Percentiles rank a stretch among this genome's conserved stretches.
Conservation (phyloP, 2,888 invertebrate species). For the Drosophila quasianomalipes region DNA sequence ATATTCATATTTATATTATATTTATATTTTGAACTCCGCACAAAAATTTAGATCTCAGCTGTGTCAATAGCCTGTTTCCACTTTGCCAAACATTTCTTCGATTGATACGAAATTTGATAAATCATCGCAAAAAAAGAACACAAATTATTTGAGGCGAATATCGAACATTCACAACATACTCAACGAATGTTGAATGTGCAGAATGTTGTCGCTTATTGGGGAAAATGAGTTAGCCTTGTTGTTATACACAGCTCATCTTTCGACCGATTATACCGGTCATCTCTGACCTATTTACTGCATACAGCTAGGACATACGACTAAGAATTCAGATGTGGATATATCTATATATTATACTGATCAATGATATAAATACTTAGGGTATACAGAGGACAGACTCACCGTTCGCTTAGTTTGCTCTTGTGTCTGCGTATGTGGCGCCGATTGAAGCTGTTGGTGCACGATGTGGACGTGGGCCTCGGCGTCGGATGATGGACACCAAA, state of each 20-base stretch:
- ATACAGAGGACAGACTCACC: constrained; percentile 70
- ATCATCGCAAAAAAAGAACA: not conserved
- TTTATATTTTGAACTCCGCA: not conserved
- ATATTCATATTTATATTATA: too few species aligned
- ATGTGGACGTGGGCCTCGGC: constrained; percentile 84
- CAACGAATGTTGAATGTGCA: not conserved
- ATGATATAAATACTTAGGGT: not conserved
- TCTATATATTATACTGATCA: not conserved
- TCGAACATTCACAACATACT: not conserved
- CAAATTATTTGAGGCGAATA: not conserved
- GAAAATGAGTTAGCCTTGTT: not conserved
- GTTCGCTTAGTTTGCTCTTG: constrained; percentile 85
- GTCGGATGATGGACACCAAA: constrained; percentile 78
- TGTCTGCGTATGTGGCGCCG: constrained; percentile 84
- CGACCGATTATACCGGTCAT: not conserved
- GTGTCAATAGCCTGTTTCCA: not conserved
- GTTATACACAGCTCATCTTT: not conserved
- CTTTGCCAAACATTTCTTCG: not conserved
- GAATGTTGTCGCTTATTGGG: not conserved
- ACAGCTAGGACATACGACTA: not conserved
- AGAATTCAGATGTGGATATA: too few species aligned
- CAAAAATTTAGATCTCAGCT: not conserved
- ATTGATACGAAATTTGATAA: not conserved
- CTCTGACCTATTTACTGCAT: not conserved
- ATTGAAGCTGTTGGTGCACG: constrained; percentile 85